These are phyloP conservation scores for Macrocentrus cingulum DNA, from an alignment of 1,140 invertebrate species.

Conservation along the genomic window DNA sequence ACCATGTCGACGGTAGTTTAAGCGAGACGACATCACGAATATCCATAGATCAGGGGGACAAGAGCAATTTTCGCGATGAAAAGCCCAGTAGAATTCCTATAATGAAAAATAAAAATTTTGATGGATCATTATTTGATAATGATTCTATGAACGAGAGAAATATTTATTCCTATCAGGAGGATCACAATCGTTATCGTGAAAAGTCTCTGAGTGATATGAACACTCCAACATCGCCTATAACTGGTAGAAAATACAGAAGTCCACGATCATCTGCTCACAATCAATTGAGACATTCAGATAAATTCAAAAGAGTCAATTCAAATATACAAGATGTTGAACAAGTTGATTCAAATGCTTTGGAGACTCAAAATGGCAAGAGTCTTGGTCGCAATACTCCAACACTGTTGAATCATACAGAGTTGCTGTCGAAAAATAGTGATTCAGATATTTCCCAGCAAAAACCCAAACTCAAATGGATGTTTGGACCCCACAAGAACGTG, in stretches of 20 bases:
- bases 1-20: conserved; percentile 10
- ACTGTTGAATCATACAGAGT: too few species aligned
- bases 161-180: conserved; percentile 35
- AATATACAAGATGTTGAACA: conserved; percentile 9
- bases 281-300: conserved; percentile 37
- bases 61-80: conserved; percentile 23
- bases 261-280: conserved; percentile 36
- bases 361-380: conserved; percentile 33
- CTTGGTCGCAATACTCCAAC: conserved; percentile 36
- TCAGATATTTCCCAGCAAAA: conserved; percentile 32
- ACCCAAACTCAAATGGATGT: conserved; percentile 61
- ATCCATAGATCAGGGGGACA: conserved; percentile 8
- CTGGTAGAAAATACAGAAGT: conserved; percentile 51
- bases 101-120: conserved; percentile 39
- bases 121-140: conserved; percentile 37
- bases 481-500: conserved; percentile 65
- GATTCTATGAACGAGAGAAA: conserved; percentile 36
- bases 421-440: conserved; percentile 28
- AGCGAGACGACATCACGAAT: not conserved
- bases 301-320: conserved; percentile 39
- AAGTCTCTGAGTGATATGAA: conserved; percentile 34
- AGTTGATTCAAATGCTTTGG: conserved; percentile 18
- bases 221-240: conserved; percentile 48
- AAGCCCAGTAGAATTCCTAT: conserved; percentile 50
- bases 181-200: conserved; percentile 30